Evolutionary conservation across 2,113 vertebrate genomes (phyloP), one percentile per base, ranked within the genome.

Genomic region (Hydrolagus affinis): DNA sequence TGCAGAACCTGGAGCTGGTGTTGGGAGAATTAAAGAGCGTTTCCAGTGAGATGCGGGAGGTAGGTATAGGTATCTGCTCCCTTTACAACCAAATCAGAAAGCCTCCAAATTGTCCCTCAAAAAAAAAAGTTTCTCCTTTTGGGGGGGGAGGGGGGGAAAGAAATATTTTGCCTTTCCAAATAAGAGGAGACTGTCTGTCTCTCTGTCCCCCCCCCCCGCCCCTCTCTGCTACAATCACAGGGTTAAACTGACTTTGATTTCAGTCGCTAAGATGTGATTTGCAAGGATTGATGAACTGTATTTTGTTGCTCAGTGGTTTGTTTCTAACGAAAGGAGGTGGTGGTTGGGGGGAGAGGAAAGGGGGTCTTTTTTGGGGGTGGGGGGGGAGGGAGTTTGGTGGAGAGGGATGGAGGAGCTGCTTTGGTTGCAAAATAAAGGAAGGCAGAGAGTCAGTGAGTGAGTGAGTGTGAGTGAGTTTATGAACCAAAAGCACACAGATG

Each of bases 11-110:
- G 85, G 93, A 95, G 87, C 89, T 91, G 85, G 93, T 95, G 86
- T 89, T 95, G 1, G 89, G 75, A 7, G 91, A 92, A 3, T 88
- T 95, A 88, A 93, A 92, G 88, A 91, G 93, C 17, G 91, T 94
- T 44, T 93, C 94, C 23, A 90, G 92, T 88, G 94, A 95, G 89
- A 95, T 95, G 92, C 94, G 90, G 87, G 93, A 95, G 93, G 94
- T 95, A 91, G 91, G 86, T 32, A 68, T 68, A 68, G 11, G 19
- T 68, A 17, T 11, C 64, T 68, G 19, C 64, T 68, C 19, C 64
- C 64, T 68, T 17, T 68, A 17, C 19, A 68, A 68, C 11, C 2
- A 2, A 68, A n/a, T n/a, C n/a, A n/a, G n/a, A n/a, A 44, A 44
- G 44, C 44, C 10, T 21, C 10, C 66, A 69, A n/a, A 69, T 69